Evolutionary conservation across 2,113 vertebrate species (phyloP).

Genomic region (Puntigrus tetrazona): DNA sequence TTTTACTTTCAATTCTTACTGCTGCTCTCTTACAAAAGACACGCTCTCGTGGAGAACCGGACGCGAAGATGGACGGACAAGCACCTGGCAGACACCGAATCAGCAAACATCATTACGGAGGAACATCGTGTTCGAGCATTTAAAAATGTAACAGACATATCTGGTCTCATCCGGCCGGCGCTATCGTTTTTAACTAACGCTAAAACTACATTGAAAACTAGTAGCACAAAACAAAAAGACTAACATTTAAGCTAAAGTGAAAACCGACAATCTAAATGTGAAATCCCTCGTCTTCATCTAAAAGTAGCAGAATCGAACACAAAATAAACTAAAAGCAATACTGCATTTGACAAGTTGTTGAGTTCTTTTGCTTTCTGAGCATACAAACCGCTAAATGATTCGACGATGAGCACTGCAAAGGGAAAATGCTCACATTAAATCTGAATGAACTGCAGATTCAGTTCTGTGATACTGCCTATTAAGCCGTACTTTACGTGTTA

Average conservation of each 20-base stretch:
- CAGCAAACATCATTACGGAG: slow-evolving; percentile 35
- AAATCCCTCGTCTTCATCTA: too few species aligned
- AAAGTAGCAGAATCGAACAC: not conserved
- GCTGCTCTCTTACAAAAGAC: slow-evolving; percentile 17
- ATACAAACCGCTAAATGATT: not conserved
- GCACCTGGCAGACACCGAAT: slow-evolving; percentile 34
- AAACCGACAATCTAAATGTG: not conserved
- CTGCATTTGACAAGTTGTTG: not conserved
- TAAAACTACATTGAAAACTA: not conserved
- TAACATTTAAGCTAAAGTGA: not conserved
- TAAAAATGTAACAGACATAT: slow-evolving; percentile 5
- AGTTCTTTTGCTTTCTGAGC: not conserved
- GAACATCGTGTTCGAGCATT: not conserved
- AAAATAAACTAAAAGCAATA: not conserved
- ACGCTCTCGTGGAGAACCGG: not conserved
- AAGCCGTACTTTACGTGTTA: not conserved
- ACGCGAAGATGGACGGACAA: slow-evolving; percentile 7
- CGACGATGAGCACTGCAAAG: not conserved
- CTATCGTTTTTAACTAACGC: not conserved
- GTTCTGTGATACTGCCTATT: not conserved
- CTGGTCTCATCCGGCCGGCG: not conserved
- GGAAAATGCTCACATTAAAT: not conserved
- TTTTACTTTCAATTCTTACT: slow-evolving; percentile 29
- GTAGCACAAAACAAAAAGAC: not conserved
- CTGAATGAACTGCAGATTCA: not conserved